Base-by-base conservation (phyloP, 2,113 vertebrate species). In the Mugil cephalus region DNA sequence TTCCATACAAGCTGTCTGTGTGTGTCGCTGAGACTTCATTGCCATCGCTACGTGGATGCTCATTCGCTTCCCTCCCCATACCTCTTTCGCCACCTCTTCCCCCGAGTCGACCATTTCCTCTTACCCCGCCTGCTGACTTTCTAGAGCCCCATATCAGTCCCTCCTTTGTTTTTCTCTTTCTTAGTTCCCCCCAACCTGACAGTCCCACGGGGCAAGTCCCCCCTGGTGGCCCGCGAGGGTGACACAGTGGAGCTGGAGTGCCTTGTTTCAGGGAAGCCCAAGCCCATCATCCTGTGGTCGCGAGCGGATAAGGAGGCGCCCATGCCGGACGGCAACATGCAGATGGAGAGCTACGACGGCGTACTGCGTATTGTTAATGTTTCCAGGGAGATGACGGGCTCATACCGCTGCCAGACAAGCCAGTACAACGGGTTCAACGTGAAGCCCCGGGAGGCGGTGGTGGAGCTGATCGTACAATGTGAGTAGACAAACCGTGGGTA, bases 371-470 rank as follows among this genome's bases (percentile, higher is more conserved):
- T 99, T 34, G 94, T 96, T 63, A 99, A 99, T 14, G 97, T 99
- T 1, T 96, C 98, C 35, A 88, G 97, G 65, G 97, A 99, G 58
- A 99, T 99, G 97, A 97, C 93, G 0, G 98, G 98, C 9, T 97
- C 95, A 35, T 99, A 98, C 93, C 87, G 95, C 60, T 99, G 98
- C 90, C 97, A 99, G 94, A 99, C 98, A 83, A 98, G 97, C 91
- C 97, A 99, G 11, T 99, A 96, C 88, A 99, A 99, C 0, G 97
- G 98, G 1, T 99, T 99, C 54, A 99, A 99, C 0, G 97, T 99
- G 60, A 99, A 98, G 34, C 96, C 98, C 11, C 80, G 98, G 19
- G 97, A 99, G 87, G 97, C 98, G 0, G 42, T 96, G 88, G 96
- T 99, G 58, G 96, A 99, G 92, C 96, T 99, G 83, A 99, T 98